Evolutionary conservation across 2,888 invertebrate genomes (phyloP).

Genomic region (Pyrrhia umbra): DNA sequence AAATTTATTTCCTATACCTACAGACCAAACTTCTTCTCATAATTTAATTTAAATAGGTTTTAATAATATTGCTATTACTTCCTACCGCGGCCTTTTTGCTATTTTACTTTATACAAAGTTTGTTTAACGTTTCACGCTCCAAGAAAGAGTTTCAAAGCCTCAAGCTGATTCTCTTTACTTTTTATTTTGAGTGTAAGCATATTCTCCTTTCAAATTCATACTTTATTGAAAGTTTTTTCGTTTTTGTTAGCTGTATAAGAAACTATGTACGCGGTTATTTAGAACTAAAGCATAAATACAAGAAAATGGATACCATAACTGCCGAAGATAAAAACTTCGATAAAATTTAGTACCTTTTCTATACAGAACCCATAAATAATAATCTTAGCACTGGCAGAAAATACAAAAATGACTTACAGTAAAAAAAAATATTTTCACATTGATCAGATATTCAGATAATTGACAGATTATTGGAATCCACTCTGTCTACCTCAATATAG

Average conservation of each 20-base stretch:
- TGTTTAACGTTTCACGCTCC: conserved; percentile 16
- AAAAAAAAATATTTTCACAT: too few relatives aligned
- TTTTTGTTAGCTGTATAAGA: conserved; percentile 18
- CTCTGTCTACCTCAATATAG: neutral
- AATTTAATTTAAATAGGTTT: neutral
- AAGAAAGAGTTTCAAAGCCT: conserved; percentile 32
- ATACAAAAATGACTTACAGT: too few relatives aligned
- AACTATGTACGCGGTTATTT: neutral
- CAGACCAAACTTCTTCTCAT: neutral
- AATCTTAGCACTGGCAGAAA: too few relatives aligned
- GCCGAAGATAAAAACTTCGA: neutral
- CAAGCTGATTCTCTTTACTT: conserved; percentile 13
- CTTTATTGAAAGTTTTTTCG: conserved; percentile 23
- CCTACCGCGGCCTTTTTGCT: neutral
- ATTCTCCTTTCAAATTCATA: conserved; percentile 44
- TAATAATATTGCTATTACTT: conserved; percentile 1
- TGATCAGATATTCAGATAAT: too few relatives aligned
- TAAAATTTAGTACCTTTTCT: neutral
- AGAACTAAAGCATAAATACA: neutral
- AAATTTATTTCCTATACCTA: too few relatives aligned
- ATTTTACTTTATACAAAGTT: conserved; percentile 25
- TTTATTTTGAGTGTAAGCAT: conserved; percentile 28
- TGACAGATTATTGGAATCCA: neutral
- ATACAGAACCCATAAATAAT: too few relatives aligned
- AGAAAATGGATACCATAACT: neutral